Percentiles rank a stretch among this genome's conserved stretches.
phyloP scores from a whole-genome alignment of 2,888 invertebrate genomes.

The Synanthedon formicaeformis region DNA sequence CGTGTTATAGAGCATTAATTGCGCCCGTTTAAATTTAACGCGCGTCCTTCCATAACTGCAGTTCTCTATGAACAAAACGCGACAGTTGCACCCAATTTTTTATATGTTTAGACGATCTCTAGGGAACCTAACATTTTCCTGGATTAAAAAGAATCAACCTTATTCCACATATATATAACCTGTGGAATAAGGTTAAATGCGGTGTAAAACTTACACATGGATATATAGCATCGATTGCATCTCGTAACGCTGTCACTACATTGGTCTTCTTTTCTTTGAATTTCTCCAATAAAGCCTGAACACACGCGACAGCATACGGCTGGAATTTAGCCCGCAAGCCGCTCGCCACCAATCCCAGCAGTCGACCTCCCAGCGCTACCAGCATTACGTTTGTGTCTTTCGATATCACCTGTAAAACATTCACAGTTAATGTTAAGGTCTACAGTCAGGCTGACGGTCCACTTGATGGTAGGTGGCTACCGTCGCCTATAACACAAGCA shows the following conservation, averaged over 20 bases:
- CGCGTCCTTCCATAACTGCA: no score
- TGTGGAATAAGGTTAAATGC: no score
- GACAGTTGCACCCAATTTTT: no score
- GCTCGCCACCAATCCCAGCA: constrained; percentile 82
- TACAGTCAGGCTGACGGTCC: no score
- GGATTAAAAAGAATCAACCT: no score
- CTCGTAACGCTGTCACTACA: constrained; percentile 87
- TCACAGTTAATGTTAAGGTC: background rate
- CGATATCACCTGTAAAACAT: constrained; percentile 76
- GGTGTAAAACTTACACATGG: constrained; percentile 71
- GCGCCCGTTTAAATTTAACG: no score
- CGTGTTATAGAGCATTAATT: background rate
- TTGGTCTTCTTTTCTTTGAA: constrained; percentile 97
- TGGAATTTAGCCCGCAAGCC: constrained; percentile 91
- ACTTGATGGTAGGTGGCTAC: no score
- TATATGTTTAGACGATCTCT: no score
- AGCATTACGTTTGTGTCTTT: constrained; percentile 97
- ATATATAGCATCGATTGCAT: constrained; percentile 92
- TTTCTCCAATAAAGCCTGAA: constrained; percentile 89
- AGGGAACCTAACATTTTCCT: no score
- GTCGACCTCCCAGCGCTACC: constrained; percentile 87
- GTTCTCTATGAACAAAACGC: no score
- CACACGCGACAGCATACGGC: constrained; percentile 82
- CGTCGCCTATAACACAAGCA: no score
- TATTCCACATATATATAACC: no score